Evolutionary conservation across 53 echinoderm and acorn worm species (phyloP), one percentile per base, ranked within the genome.

Genomic region (Apostichopus leukothele): DNA sequence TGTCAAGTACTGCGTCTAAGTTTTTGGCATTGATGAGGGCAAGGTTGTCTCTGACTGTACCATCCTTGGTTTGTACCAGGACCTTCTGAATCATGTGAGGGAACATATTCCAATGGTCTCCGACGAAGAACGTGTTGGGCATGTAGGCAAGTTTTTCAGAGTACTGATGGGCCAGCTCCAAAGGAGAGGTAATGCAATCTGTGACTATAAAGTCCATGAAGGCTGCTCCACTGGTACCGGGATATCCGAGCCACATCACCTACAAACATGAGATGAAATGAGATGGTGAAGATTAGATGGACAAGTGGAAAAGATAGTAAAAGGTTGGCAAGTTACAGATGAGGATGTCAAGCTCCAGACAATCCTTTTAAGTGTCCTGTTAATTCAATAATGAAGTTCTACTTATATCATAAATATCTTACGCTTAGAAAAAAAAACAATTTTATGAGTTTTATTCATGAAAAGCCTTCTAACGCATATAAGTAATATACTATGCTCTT

Each of bases 31-130:
- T 99, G 88, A 99, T 73, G 51, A 99, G 90, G 55, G 94, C 94
- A 27, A 96, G 87, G 79, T 94, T 96, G 90, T 98, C 94, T 20
- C 91, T 83, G 78, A 90, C 87, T 20, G 83, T 67, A 7, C 99
- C 99, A 84, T 95, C 94, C 75, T 87, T 87, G 19, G 88, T 75
- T 79, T 95, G 94, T 3, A 99, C 79, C 50, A 99, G 63, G 73
- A 94, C 88, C 90, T 95, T 99, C 76, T 99, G 94, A 75, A 91
- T 75, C 74, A 99, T 92, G 74, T 99, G 99, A 7, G 99, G 99
- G 89, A 99, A 99, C 99, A 99, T 99, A 74, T 99, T 96, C 96
- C 94, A 95, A 88, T 99, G 99, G 83, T 99, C 99, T 7, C 99
- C 99, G 59, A 94, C 96, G 91, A 99, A 99, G 93, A 99, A 99